Percentiles rank a stretch among this genome's conserved stretches.
Conservation (phyloP, 2,797 vertebrate genomes). For the Enteromius afrohamiltoni region DNA sequence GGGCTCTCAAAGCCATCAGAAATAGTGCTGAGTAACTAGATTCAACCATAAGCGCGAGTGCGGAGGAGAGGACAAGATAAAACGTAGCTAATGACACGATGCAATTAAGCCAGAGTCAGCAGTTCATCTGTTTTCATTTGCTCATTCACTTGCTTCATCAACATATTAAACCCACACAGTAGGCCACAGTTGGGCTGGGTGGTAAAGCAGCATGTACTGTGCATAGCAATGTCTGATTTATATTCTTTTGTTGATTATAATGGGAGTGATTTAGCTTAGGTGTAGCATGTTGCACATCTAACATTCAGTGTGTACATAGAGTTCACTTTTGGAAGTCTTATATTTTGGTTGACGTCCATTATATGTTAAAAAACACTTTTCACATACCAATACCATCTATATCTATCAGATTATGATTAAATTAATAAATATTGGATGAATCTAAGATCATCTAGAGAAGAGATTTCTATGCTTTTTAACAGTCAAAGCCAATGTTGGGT, state of each 20-base stretch:
- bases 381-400: too few species aligned
- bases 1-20: conserved; percentile 31
- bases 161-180: conserved; percentile 9
- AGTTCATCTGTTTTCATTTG: conserved; percentile 26
- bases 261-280: background rate
- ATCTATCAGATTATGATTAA: background rate
- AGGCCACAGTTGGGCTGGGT: background rate
- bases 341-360: background rate
- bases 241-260: background rate
- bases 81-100: conserved; percentile 40
- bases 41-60: conserved; percentile 13
- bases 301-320: background rate
- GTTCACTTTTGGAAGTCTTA: background rate
- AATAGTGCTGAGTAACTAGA: conserved; percentile 41
- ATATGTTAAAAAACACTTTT: background rate
- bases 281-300: background rate
- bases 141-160: conserved; percentile 16
- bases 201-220: background rate
- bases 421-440: background rate
- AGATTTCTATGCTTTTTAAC: background rate
- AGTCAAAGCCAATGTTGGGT: background rate
- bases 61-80: conserved; percentile 30
- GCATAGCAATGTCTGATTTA: background rate
- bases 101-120: conserved; percentile 47
- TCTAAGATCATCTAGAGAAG: background rate